Conservation (phyloP, 2,888 invertebrate species). For the Axea sp. region DNA sequence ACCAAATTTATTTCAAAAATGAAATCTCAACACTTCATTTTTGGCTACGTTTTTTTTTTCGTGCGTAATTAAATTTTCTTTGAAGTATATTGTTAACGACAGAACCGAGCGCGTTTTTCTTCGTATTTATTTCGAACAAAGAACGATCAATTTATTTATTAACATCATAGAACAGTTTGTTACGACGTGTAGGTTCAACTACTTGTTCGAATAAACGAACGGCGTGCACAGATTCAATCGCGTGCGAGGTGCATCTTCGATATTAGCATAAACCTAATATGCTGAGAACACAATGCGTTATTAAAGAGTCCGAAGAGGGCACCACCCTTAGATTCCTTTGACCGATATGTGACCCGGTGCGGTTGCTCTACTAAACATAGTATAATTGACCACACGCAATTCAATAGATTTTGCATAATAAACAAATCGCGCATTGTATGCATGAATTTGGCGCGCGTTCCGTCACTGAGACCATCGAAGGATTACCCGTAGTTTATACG, state of each 20-base stretch:
- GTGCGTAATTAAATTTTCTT: too few relatives aligned
- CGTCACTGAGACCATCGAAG: slow-evolving; percentile 55
- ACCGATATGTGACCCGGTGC: slow-evolving; percentile 72
- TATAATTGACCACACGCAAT: slow-evolving; percentile 79
- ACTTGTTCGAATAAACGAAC: slow-evolving; percentile 32
- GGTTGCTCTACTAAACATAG: slow-evolving; percentile 78
- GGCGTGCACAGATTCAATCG: slow-evolving; percentile 68
- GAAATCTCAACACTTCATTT: too few relatives aligned
- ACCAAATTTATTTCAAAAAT: too few relatives aligned
- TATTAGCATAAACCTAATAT: slow-evolving; percentile 79
- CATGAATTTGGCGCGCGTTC: slow-evolving; percentile 62
- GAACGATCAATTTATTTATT: slow-evolving; percentile 11
- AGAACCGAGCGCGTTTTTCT: too few relatives aligned
- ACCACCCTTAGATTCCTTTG: slow-evolving; percentile 67
- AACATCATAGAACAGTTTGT: background rate
- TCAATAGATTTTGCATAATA: slow-evolving; percentile 77
- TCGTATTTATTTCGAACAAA: too few relatives aligned
- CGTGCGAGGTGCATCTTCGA: slow-evolving; percentile 68
- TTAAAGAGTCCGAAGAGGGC: slow-evolving; percentile 69
- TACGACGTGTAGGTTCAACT: slow-evolving; percentile 14
- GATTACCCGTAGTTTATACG: slow-evolving; percentile 61
- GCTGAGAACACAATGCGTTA: slow-evolving; percentile 78
- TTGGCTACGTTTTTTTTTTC: too few relatives aligned
- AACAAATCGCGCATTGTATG: slow-evolving; percentile 72
- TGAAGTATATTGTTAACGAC: too few relatives aligned